Conservation (phyloP, 2,888 invertebrate species). For the Papilio protenor region DNA sequence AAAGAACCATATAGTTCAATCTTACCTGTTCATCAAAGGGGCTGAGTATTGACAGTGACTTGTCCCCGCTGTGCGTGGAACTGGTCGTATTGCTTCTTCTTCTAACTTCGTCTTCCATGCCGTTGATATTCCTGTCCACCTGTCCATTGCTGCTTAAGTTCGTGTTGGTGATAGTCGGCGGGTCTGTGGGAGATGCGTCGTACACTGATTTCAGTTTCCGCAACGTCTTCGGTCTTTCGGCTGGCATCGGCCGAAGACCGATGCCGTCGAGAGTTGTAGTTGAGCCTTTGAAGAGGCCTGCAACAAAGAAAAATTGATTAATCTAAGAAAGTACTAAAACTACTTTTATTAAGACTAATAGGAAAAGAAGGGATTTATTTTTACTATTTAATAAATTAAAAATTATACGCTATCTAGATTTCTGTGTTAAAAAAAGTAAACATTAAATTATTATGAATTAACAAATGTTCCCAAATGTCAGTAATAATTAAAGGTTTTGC, state of each 20-base stretch:
- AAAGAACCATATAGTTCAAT: background rate
- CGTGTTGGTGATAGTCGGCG: slow-evolving; percentile 58
- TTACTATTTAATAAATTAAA: background rate
- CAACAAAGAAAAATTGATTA: slow-evolving; percentile 57
- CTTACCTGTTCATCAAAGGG: slow-evolving; percentile 92
- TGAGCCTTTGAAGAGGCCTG: slow-evolving; percentile 93
- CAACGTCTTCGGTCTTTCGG: slow-evolving; percentile 90
- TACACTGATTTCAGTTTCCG: slow-evolving; percentile 90
- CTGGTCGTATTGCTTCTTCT: slow-evolving; percentile 75
- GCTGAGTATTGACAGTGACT: slow-evolving; percentile 87
- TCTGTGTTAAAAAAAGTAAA: no score
- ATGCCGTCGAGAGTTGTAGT: slow-evolving; percentile 87
- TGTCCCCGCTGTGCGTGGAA: slow-evolving; percentile 77
- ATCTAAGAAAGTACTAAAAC: background rate
- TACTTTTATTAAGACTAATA: no score
- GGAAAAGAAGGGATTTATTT: background rate
- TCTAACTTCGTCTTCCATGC: slow-evolving; percentile 81
- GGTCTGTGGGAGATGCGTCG: slow-evolving; percentile 81
- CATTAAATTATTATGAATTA: background rate
- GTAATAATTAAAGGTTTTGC: background rate
- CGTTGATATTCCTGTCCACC: slow-evolving; percentile 68
- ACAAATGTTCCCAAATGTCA: background rate
- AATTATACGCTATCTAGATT: background rate
- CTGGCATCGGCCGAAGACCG: slow-evolving; percentile 84
- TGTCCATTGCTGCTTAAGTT: slow-evolving; percentile 77